phyloP scores from a whole-genome alignment of 1,140 invertebrate species.

The Diachasma alloeum region DNA sequence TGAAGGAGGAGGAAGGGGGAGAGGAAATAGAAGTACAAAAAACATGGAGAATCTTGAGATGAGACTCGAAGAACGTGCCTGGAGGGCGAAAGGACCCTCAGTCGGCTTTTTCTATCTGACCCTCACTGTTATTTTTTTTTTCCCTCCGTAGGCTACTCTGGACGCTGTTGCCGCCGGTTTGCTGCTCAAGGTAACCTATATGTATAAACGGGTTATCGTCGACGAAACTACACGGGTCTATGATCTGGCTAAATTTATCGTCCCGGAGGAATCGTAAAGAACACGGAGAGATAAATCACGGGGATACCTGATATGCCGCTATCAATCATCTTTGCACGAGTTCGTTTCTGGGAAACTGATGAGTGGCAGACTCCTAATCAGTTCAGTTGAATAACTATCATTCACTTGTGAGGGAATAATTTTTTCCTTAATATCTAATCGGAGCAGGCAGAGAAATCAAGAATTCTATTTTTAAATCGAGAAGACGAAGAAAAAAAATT shows the following conservation, averaged over 20 bases:
- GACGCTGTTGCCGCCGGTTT: background rate
- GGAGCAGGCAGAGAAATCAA: no score
- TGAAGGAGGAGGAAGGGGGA: background rate
- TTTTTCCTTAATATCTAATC: no score
- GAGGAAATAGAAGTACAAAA: background rate
- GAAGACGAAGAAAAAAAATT: no score
- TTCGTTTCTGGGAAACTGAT: background rate
- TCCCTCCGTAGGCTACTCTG: background rate
- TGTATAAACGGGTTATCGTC: conserved; percentile 18
- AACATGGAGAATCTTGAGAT: background rate
- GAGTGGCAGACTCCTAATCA: background rate
- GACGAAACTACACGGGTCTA: background rate
- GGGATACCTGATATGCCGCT: background rate
- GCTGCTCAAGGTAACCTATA: conserved; percentile 18
- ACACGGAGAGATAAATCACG: background rate
- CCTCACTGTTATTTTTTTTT: background rate
- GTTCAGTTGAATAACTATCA: background rate
- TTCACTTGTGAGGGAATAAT: no score
- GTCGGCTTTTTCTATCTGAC: conserved; percentile 20
- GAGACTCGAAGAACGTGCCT: conserved; percentile 16
- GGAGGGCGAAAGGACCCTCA: conserved; percentile 13
- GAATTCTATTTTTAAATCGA: no score
- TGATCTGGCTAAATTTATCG: conserved; percentile 7
- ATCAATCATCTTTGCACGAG: background rate
- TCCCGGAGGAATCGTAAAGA: background rate